Conservation (phyloP, 1,140 invertebrate species). For the Lucilia cuprina region DNA sequence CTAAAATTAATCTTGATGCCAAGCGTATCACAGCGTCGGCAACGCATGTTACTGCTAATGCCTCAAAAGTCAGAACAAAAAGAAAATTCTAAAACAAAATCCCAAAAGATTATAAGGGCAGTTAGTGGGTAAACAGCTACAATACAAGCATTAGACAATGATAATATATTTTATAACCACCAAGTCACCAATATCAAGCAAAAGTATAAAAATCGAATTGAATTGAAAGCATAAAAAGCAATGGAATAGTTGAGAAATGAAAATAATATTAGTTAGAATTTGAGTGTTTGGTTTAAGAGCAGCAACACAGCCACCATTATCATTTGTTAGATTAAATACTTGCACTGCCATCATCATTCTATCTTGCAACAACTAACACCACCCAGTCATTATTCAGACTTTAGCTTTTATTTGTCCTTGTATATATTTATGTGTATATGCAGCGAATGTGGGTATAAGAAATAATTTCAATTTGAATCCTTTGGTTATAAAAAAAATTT, state of each 20-base stretch:
- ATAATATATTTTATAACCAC: neutral
- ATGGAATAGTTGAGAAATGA: neutral
- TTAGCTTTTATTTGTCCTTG: neutral
- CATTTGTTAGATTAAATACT: too few relatives aligned
- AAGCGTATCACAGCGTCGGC: constrained; percentile 49
- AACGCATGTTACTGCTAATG: neutral
- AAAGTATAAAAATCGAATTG: neutral
- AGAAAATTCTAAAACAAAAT: neutral
- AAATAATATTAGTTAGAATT: neutral
- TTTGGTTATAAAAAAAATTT: neutral
- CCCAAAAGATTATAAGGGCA: neutral
- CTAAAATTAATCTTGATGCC: constrained; percentile 62
- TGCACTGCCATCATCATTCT: too few relatives aligned
- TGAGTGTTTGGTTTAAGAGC: neutral
- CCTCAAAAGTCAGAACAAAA: neutral
- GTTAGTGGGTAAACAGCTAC: constrained; percentile 13
- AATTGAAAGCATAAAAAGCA: neutral
- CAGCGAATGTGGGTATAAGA: too few relatives aligned
- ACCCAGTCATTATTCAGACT: neutral
- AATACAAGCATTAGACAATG: neutral
- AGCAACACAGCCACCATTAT: neutral
- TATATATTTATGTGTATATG: too few relatives aligned
- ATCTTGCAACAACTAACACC: neutral
- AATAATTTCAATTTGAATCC: neutral
- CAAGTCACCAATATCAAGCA: neutral